Percentiles rank a stretch among this genome's conserved stretches.
Conservation (phyloP, 2,113 vertebrate genomes). For the Hemiscyllium ocellatum region DNA sequence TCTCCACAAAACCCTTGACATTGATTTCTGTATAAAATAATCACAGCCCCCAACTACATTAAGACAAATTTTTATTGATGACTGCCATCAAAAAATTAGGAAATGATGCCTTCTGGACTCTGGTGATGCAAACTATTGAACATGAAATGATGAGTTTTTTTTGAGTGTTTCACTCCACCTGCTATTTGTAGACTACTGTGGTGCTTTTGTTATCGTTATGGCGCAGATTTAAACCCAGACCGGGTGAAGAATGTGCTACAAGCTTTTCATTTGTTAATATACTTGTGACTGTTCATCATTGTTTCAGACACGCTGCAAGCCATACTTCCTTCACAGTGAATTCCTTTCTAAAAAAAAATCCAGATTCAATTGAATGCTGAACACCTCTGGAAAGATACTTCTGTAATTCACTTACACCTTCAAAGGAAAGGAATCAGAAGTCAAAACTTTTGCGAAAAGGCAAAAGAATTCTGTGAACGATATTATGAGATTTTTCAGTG, state of each 20-base stretch:
- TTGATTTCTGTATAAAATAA: slow-evolving; percentile 49
- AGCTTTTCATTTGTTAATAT: slow-evolving; percentile 31
- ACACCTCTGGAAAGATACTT: neutral
- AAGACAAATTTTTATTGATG: slow-evolving; percentile 60
- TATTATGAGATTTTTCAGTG: neutral
- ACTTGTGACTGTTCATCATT: slow-evolving; percentile 23
- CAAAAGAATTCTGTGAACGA: neutral
- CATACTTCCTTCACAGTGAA: neutral
- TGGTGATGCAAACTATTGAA: slow-evolving; percentile 44
- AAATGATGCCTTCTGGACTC: slow-evolving; percentile 46
- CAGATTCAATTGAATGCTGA: neutral
- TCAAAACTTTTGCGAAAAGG: neutral
- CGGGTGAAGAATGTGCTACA: slow-evolving; percentile 14
- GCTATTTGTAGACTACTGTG: neutral
- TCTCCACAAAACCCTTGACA: slow-evolving; percentile 49
- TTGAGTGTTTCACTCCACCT: slow-evolving; percentile 37
- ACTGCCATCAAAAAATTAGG: slow-evolving; percentile 49
- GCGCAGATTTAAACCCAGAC: neutral
- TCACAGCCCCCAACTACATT: slow-evolving; percentile 46
- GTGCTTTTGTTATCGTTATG: neutral
- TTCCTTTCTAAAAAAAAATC: neutral
- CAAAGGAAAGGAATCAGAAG: neutral
- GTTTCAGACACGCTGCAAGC: neutral
- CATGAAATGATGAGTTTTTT: slow-evolving; percentile 46
- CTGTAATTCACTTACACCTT: neutral